Evolutionary conservation across 2,888 invertebrate species (phyloP), one percentile per base, ranked within the genome.

Genomic region (Acrobasis suavella): DNA sequence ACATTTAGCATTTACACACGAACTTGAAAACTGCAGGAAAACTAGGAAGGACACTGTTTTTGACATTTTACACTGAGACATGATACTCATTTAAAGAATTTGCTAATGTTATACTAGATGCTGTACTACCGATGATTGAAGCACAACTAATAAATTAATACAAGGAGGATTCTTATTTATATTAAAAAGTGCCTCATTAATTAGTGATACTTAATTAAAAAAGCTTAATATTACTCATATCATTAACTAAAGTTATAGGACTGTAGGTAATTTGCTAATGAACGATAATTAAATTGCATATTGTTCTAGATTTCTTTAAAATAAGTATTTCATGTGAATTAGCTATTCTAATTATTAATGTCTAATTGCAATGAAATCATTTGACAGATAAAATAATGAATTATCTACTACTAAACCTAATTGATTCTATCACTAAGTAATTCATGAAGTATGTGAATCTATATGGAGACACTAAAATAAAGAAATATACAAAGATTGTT

Each of bases 1-100:
- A 60, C 65, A 17, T 38, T 50, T 65, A 7, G 42, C 56, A 22
- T 56, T 42, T 15, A 62, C 59, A 60, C 55, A 32, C 0, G 51
- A 56, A 46, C 15, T 52, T 51, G 56, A 52, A 37, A 52, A 51
- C 16, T 39, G 52, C 42, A 58, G 39, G 14, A 62, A 3, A n/a
- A 60, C 32, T 14, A 56, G 14, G n/a, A 54, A 51, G 0, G 49
- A 17, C 17, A 50, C 52, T 10, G 58, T 17, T 9, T 46, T 60
- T 8, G 42, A 22, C 42, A 46, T 56, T 42, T 17, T 56, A 3
- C 17, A 42, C 42, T 17, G 56, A 42, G 17, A 22, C 17, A 17
- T 42, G 56, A 22, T 56, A n/a, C n/a, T n/a, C n/a, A n/a, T n/a
- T n/a, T n/a, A n/a, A n/a, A n/a, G n/a, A n/a, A n/a, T n/a, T n/a